These are phyloP conservation scores for Ornithorhynchus anatinus DNA, from an alignment of 2,113 vertebrate species.

Conservation along the genomic window DNA sequence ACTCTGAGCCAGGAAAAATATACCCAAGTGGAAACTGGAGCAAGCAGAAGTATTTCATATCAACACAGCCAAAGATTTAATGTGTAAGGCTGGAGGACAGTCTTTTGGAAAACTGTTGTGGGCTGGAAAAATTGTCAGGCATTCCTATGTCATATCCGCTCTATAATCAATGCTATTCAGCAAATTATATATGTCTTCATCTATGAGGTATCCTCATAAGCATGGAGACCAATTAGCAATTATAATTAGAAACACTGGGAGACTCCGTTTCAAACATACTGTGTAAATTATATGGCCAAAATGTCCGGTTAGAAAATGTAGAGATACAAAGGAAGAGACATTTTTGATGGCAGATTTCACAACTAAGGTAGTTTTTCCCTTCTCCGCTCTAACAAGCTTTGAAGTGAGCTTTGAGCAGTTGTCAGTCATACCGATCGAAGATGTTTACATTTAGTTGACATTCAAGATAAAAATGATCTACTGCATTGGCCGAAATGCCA, in stretches of 20 bases:
- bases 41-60: constrained; percentile 65
- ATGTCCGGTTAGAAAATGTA: not conserved
- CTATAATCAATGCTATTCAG: constrained; percentile 51
- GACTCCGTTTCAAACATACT: constrained; percentile 25
- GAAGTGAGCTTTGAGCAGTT: constrained; percentile 2
- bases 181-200: constrained; percentile 33
- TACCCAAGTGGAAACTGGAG: constrained; percentile 67
- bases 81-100: constrained; percentile 44
- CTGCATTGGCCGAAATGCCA: constrained; percentile 14
- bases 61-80: constrained; percentile 63
- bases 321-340: not conserved
- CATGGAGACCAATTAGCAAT: constrained; percentile 11
- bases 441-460: constrained; percentile 18
- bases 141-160: constrained; percentile 53
- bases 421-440: constrained; percentile 15
- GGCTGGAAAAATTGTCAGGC: constrained; percentile 55
- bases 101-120: constrained; percentile 46
- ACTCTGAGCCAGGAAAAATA: constrained; percentile 73
- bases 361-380: not conserved
- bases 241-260: constrained; percentile 49
- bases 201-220: constrained; percentile 39
- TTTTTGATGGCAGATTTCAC: not conserved
- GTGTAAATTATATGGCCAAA: constrained; percentile 19
- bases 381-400: not conserved
- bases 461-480: constrained; percentile 26